Base-by-base conservation (phyloP, 2,797 vertebrate genomes). In the Danio aesculapii region DNA sequence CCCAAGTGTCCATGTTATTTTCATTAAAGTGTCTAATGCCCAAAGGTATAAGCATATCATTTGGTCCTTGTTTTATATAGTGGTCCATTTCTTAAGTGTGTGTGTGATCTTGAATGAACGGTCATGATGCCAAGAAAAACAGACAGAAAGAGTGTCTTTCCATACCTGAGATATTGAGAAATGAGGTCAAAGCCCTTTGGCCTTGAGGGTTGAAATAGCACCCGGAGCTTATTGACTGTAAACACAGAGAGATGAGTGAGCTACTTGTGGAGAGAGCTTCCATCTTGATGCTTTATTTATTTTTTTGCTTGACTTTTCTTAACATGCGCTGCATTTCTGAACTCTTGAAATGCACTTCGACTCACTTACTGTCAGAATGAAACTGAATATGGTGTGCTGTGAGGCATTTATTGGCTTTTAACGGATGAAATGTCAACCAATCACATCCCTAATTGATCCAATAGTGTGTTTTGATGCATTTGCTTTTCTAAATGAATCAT, bases 391-490 rank as follows among this genome's bases (percentile, higher is more conserved):
- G 79, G 81, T 83, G 86, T 86, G 90, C 88, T 88, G 88, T 88
- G 85, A 85, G 87, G 85, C 79, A 83, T 92, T 92, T 92, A 93
- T 91, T 91, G 90, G 88, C 90, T 91, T 91, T 91, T 92, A 91
- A 93, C 93, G 92, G 91, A 86, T 90, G 83, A 90, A 90, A 90
- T 92, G 90, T 92, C 86, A 92, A 88, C 88, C 90, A 92, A 88
- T 91, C 90, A 84, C 87, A 87, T 76, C 83, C 83, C 64, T 62
- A 61, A n/a, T 84, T 86, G 81, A 87, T 85, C 88, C 89, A 88
- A 88, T 83, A 86, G 80, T 88, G 84, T 89, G 85, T 86, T 91
- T 87, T 87, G 84, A 92, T 92, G 89, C 88, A 90, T 83, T 64
- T 71, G 69, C 19, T 82, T 87, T 81, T 76, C 75, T 83, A 88